Base-by-base conservation (phyloP, 2,888 invertebrate species). In the Sphaeridia pumilis region DNA sequence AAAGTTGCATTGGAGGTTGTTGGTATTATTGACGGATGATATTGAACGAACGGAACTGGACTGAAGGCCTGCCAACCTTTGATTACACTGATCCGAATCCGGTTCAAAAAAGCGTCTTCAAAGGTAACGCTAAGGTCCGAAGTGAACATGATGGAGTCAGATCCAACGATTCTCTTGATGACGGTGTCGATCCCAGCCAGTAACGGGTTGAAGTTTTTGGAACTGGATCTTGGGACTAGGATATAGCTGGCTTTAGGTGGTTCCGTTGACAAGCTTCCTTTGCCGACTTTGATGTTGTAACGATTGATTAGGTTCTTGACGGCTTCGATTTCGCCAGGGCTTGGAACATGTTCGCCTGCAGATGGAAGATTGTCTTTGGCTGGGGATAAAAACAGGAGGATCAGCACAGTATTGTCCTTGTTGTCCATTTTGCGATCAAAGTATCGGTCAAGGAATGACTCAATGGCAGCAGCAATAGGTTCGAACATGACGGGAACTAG, bases 71-170 rank as follows among this genome's bases (percentile, higher is more conserved):
- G 94, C 72, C 81, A 83, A 60, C 84, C 83, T 61, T 75, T 73
- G 59, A 97, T 88, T 2, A 92, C 92, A 72, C 94, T 95, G 87
- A 97, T 92, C 55, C 94, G 81, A 12, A 92, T 85, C n/a, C 58
- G 76, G 69, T 97, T 95, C 43, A 95, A 76, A 73, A 89, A 93
- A 69, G 93, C 92, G 44, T 80, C 73, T 7, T 49, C 65, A 80
- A 81, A 62, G 87, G 76, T 65, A 83, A 81, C 67, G 82, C 78
- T 61, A 79, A 76, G 42, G 80, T 78, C 59, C 79, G 78, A 36
- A 78, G 75, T 60, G 85, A 70, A 58, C 89, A 88, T 71, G 7
- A 90, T 72, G 65, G 83, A 80, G 58, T 89, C 87, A 0, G 79
- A 71, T 2, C 82, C 76, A 58, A 86, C 34, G 26, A 58, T 49